Evolutionary conservation across 2,113 vertebrate genomes (phyloP).

Genomic region (Piaya cayana): DNA sequence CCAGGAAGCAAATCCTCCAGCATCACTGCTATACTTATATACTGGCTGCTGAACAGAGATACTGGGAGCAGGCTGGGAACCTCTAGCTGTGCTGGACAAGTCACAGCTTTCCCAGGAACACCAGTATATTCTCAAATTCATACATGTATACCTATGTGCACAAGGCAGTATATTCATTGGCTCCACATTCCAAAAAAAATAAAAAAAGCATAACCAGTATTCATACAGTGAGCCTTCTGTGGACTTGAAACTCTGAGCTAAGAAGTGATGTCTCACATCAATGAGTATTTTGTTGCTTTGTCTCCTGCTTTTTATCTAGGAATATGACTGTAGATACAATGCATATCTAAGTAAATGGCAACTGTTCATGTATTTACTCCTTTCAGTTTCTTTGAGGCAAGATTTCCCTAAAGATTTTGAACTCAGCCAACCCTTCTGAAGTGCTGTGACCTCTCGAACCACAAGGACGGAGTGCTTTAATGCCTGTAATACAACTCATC

Average conservation of each 20-base stretch:
- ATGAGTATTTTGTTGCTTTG: not conserved
- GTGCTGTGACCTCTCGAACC: not conserved
- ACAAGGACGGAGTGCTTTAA: not conserved
- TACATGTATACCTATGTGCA: not conserved
- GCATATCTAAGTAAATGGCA: not conserved
- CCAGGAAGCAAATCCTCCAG: not conserved
- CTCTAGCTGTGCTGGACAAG: not conserved
- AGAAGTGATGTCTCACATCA: rapidly evolving
- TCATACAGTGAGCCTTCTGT: not conserved
- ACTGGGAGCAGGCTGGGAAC: not conserved
- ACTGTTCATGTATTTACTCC: not conserved
- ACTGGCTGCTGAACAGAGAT: not conserved
- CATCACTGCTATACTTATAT: not conserved
- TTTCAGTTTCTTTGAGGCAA: not conserved
- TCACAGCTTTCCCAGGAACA: not conserved
- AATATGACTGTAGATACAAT: not conserved
- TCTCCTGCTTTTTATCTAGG: not conserved
- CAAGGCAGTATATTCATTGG: not conserved
- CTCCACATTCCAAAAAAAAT: not conserved
- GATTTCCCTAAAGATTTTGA: not conserved
- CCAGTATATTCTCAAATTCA: not conserved
- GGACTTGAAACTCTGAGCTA: not conserved
- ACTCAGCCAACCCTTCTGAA: not conserved
- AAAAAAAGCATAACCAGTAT: not conserved
- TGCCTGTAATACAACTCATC: not conserved